Conservation (phyloP, 2,113 vertebrate species). For the Mormyrus lacerda region DNA sequence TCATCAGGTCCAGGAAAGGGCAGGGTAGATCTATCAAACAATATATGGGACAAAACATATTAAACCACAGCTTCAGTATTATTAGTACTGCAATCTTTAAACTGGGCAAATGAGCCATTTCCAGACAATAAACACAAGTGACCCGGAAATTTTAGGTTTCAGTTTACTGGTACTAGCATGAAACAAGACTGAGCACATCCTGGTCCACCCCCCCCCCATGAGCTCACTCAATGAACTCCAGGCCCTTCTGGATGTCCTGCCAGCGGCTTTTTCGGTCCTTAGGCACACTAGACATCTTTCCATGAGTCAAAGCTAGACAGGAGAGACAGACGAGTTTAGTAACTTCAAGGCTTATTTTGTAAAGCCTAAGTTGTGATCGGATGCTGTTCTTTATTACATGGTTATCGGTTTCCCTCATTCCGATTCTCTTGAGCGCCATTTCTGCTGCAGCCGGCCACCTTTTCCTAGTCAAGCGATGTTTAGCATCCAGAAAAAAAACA, state of each 20-base stretch:
- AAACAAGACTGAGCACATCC: not conserved
- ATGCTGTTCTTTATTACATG: not conserved
- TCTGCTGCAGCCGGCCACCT: not conserved
- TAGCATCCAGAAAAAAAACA: not conserved
- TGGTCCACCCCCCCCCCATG: not conserved
- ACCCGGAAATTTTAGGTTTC: not conserved
- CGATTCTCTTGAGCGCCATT: not conserved
- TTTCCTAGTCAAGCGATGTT: not conserved
- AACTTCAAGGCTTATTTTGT: not conserved
- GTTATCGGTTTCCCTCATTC: not conserved
- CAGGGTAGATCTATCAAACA: slow-evolving; percentile 74
- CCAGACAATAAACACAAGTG: not conserved
- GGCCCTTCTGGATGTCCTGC: slow-evolving; percentile 86
- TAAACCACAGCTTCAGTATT: not conserved
- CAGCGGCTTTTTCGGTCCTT: slow-evolving; percentile 81
- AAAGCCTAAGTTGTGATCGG: not conserved
- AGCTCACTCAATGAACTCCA: slow-evolving; percentile 93
- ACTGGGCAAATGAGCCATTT: not conserved
- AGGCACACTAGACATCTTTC: slow-evolving; percentile 79
- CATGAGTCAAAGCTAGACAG: slow-evolving; percentile 43
- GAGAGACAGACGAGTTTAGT: not conserved
- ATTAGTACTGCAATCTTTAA: not conserved
- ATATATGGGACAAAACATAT: slow-evolving; percentile 20
- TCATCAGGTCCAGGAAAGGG: slow-evolving; percentile 85
- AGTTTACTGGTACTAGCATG: not conserved